A percentile compares a stretch with the other conserved stretches of the same genome.
phyloP scores from a whole-genome alignment of 1,140 invertebrate genomes.

The Theocolax elegans region DNA sequence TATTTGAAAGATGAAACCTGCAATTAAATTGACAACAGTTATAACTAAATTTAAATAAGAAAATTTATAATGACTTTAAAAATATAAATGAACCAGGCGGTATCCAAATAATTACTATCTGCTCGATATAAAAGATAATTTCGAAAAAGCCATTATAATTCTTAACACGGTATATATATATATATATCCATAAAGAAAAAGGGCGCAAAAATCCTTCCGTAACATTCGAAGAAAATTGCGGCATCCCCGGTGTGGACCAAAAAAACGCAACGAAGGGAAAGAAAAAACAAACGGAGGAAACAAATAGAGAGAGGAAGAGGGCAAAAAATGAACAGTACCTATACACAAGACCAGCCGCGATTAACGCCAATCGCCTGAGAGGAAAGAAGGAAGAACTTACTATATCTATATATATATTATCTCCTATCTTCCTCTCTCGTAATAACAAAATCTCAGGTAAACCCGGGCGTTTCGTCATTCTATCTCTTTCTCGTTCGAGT shows the following conservation, averaged over 20 bases:
- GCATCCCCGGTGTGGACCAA: slow-evolving; percentile 17
- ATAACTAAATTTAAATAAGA: too few species aligned
- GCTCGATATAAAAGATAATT: too few species aligned
- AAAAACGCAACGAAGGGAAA: too few species aligned
- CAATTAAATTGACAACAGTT: too few species aligned
- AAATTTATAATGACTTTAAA: too few species aligned
- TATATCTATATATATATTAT: too few species aligned
- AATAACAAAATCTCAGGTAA: slow-evolving; percentile 32
- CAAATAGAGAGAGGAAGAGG: background rate
- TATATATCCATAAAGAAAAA: too few species aligned
- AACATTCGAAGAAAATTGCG: slow-evolving; percentile 33
- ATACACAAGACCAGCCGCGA: slow-evolving; percentile 1
- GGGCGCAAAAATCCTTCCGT: slow-evolving; percentile 13
- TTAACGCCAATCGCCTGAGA: slow-evolving; percentile 1
- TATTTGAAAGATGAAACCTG: too few species aligned
- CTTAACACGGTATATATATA: too few species aligned
- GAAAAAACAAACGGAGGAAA: background rate
- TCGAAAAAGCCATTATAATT: too few species aligned
- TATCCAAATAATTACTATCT: too few species aligned
- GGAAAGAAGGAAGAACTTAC: background rate
- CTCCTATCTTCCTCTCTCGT: background rate
- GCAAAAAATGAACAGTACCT: slow-evolving; percentile 33
- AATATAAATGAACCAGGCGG: too few species aligned
- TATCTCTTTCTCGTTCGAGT: slow-evolving; percentile 2
- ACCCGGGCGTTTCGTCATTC: slow-evolving; percentile 18